Evolutionary conservation across 1,140 invertebrate species (phyloP).

Genomic region (Drosophila truncata): DNA sequence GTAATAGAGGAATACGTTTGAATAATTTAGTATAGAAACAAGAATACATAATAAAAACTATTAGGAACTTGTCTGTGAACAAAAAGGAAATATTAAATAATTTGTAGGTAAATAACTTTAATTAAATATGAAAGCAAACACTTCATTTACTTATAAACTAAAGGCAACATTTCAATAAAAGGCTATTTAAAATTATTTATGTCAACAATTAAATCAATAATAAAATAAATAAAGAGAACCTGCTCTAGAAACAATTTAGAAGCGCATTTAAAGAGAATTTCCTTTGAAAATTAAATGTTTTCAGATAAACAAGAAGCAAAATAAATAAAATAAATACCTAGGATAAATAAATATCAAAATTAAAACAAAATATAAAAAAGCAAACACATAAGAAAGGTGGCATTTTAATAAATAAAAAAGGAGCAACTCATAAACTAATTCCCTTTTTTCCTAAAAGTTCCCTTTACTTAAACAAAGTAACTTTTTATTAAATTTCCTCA

Average conservation of each 20-base stretch:
- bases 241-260: background rate
- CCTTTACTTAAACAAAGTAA: background rate
- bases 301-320: background rate
- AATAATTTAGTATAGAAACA: background rate
- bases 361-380: background rate
- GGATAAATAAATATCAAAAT: background rate
- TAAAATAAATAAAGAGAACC: background rate
- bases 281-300: too few relatives aligned
- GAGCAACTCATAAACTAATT: background rate
- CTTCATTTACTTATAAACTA: background rate
- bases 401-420: background rate
- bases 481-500: background rate
- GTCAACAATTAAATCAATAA: background rate
- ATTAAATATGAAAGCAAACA: too few relatives aligned
- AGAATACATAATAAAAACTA: background rate
- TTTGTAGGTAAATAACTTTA: background rate
- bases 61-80: background rate
- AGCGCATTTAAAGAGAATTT: background rate
- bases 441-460: background rate
- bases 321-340: background rate
- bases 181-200: background rate
- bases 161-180: background rate
- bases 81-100: background rate
- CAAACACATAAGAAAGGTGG: background rate
- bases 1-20: background rate